Conservation (phyloP, 2,888 invertebrate species). For the Patella pellucida region DNA sequence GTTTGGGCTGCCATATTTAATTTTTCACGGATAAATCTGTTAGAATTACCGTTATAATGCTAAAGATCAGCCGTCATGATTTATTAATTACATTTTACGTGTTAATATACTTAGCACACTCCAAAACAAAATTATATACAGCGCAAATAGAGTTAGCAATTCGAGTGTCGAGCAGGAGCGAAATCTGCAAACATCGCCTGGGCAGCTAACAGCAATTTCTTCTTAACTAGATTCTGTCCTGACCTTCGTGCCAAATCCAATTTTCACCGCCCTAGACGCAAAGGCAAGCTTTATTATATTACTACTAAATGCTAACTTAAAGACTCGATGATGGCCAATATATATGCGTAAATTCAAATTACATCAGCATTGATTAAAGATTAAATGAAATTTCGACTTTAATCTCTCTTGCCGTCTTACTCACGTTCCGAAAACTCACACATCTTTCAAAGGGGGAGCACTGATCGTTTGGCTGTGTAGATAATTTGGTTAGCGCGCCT, state of each 20-base stretch:
- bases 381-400: conserved; percentile 10
- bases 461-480: conserved; percentile 20
- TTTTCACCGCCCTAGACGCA: conserved; percentile 15
- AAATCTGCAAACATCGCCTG: conserved; percentile 12
- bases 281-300: conserved; percentile 23
- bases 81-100: conserved; percentile 9
- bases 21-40: conserved; percentile 6
- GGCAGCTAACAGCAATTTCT: not conserved
- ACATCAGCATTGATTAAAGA: conserved; percentile 26
- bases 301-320: conserved; percentile 21
- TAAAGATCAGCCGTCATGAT: conserved; percentile 2
- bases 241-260: conserved; percentile 12
- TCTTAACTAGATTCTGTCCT: conserved; percentile 21
- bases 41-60: conserved; percentile 10
- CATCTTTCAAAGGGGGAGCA: conserved; percentile 12
- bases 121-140: conserved; percentile 11
- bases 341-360: conserved; percentile 24
- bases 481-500: conserved; percentile 25
- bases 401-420: conserved; percentile 13
- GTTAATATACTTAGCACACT: conserved; percentile 11
- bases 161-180: not conserved
- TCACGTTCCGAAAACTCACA: not conserved
- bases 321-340: conserved; percentile 25
- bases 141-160: conserved; percentile 9
- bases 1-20: not conserved